These are phyloP conservation scores for Lithodes maja DNA, from an alignment of 2,888 invertebrate genomes.

Conservation along the genomic window DNA sequence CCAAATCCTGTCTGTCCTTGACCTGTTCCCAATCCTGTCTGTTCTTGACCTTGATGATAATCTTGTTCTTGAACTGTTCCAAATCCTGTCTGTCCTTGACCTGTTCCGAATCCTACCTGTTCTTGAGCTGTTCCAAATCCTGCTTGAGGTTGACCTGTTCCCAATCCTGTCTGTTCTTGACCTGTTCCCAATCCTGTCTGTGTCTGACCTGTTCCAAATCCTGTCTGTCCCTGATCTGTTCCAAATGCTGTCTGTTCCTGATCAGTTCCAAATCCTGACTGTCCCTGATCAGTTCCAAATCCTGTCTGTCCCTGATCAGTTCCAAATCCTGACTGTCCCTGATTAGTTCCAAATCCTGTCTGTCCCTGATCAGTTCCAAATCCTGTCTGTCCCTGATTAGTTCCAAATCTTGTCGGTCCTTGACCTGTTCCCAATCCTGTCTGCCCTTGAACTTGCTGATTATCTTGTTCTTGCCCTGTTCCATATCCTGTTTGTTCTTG, in stretches of 20 bases:
- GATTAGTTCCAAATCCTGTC: neutral
- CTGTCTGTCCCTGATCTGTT: neutral
- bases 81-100: slow-evolving; percentile 11
- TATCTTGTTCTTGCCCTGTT: slow-evolving; percentile 1
- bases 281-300: slow-evolving; percentile 10
- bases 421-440: slow-evolving; percentile 32
- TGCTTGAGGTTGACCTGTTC: slow-evolving; percentile 14
- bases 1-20: neutral
- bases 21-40: slow-evolving; percentile 16
- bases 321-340: neutral
- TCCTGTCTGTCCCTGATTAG: neutral
- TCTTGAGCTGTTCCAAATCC: slow-evolving; percentile 32
- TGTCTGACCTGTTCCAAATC: neutral
- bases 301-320: neutral
- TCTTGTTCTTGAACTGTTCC: neutral
- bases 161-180: slow-evolving; percentile 30
- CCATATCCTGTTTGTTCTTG: slow-evolving; percentile 33
- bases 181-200: slow-evolving; percentile 15
- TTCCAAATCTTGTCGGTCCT: neutral
- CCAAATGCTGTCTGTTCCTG: neutral
- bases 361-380: neutral
- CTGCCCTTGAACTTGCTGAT: neutral
- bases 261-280: neutral
- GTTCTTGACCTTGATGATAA: slow-evolving; percentile 14
- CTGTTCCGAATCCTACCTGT: slow-evolving; percentile 26